Evolutionary conservation across 1,140 invertebrate species (phyloP), one percentile per base, ranked within the genome.

Genomic region (Ips typographus): DNA sequence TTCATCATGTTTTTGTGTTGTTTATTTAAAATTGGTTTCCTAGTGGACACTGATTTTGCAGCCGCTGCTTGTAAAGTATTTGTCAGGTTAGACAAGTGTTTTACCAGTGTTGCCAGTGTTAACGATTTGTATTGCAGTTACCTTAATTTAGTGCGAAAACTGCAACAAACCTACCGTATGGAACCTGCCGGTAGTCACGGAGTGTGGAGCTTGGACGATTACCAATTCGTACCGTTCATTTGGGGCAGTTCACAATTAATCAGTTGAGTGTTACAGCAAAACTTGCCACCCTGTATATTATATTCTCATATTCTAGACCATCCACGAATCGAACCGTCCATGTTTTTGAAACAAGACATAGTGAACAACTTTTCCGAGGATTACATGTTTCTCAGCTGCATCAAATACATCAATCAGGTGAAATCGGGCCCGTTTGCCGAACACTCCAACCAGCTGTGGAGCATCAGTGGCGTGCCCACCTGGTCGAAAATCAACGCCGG

Each of bases 141-240:
- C 82, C 77, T 99, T 71, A 83, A 89, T 65, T 84, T 99, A 59
- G 91, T 89, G 22, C 84, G 97, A 62, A 91, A 90, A 78, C 82
- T 99, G 51, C 96, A 99, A 82, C 83, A 90, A 63, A 91, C 86
- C 1, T 99, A 99, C 80, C 87, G 94, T 78, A 98, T 99, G 95
- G 98, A 99, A 83, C 98, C 98, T 40, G 98, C 98, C 39, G 98
- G 98, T n/a, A 98, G 95, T 83, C 96, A 98, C 78, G 98, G 98
- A 5, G 98, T 96, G 2, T 97, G 96, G 94, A 95, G 94, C 76
- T 84, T 99, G 57, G 98, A 99, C 83, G 98, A 99, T 83, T 99
- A 94, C 83, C 98, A 99, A 80, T 99, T 99, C 84, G 86, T 99
- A 44, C 96, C 98, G 38, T 99, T 99, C 77, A 92, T 99, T 77